phyloP scores from a whole-genome alignment of 2,113 vertebrate genomes.

The Dasypus novemcinctus region DNA sequence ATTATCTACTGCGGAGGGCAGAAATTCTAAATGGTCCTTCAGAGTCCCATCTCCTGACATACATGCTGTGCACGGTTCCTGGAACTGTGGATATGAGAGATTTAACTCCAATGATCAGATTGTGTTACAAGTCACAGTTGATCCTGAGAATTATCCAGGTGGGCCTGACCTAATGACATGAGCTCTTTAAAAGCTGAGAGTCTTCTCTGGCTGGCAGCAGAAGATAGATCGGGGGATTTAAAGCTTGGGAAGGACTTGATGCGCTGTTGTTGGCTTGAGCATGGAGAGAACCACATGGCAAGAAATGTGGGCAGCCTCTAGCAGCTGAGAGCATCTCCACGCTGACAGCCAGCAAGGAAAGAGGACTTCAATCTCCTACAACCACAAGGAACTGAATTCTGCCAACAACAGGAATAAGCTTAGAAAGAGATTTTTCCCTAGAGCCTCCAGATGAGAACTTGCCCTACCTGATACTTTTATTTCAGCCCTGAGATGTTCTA shows the following conservation, averaged over 20 bases:
- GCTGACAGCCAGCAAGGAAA: neutral
- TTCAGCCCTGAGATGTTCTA: neutral
- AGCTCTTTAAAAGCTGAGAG: neutral
- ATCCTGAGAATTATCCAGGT: neutral
- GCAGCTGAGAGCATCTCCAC: neutral
- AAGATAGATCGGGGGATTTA: neutral
- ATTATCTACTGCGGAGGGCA: neutral
- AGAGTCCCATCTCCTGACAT: neutral
- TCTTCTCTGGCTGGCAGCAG: neutral
- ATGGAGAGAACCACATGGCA: neutral
- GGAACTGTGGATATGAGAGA: neutral
- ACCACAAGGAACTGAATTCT: neutral
- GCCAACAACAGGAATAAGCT: neutral
- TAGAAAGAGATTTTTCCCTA: neutral
- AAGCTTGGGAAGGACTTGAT: neutral
- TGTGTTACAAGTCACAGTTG: neutral
- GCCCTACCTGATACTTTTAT: neutral
- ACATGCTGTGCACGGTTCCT: neutral
- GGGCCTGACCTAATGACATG: neutral
- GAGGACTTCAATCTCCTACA: neutral
- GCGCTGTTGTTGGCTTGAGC: neutral
- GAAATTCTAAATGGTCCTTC: neutral
- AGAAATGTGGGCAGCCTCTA: neutral
- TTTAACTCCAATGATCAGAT: neutral
- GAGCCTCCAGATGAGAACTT: neutral